These are phyloP conservation scores for Pegoplata infirma DNA, from an alignment of 2,888 invertebrate genomes.

Conservation along the genomic window DNA sequence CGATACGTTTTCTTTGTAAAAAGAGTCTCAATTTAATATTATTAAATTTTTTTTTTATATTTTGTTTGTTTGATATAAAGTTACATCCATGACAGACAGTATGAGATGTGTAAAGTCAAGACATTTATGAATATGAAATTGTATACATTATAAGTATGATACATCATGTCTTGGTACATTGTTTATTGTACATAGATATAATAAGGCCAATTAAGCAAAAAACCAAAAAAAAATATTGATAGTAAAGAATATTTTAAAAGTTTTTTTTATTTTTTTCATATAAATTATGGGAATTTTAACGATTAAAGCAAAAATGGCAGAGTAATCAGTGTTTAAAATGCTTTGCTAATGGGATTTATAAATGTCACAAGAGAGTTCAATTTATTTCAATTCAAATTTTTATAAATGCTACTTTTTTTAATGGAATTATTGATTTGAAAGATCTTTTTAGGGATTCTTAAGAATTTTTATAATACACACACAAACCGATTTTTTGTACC, in stretches of 20 bases:
- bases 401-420: background rate
- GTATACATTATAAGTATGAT: conserved; percentile 51
- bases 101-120: conserved; percentile 57
- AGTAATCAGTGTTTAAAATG: conserved; percentile 60
- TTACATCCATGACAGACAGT: conserved; percentile 52
- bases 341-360: conserved; percentile 62
- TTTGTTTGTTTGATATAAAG: conserved; percentile 43
- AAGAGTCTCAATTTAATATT: conserved; percentile 20
- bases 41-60: background rate
- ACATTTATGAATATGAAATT: conserved; percentile 63
- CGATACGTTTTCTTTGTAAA: background rate
- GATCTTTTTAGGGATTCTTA: background rate
- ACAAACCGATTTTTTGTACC: too few relatives aligned
- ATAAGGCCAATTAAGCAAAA: conserved; percentile 54
- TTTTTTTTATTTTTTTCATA: conserved; percentile 10
- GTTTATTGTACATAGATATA: conserved; percentile 15
- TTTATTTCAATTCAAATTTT: background rate
- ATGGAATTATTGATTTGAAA: background rate
- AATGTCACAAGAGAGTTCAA: conserved; percentile 59
- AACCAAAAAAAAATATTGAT: too few relatives aligned
- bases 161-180: background rate
- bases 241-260: conserved; percentile 57
- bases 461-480: too few relatives aligned
- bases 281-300: conserved; percentile 61
- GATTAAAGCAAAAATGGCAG: conserved; percentile 44